Evolutionary conservation across 2,888 invertebrate genomes (phyloP), one percentile per base, ranked within the genome.

Genomic region (Homarus gammarus): DNA sequence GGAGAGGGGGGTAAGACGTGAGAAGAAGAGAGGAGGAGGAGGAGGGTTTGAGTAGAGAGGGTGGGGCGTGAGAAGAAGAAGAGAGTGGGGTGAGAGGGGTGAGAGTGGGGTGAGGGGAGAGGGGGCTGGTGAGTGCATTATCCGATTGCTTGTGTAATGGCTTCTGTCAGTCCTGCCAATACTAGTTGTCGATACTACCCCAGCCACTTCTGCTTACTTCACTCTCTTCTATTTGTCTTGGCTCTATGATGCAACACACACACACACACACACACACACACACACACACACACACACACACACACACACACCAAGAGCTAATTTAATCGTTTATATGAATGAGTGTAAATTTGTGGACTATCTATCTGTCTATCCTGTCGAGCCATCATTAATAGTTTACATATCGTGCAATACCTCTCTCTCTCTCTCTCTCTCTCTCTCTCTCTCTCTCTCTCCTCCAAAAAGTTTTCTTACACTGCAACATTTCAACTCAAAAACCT

Each of bases 341-440:
- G 56, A 56, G 56, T n/a, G 15, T 3, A 22, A 56, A 3, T 56
- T 56, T 70, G 22, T 68, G 22, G n/a, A 18, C 15, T 18, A 18
- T 56, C 12, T 18, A 22, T 61, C 1, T 61, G 61, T 61, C n/a
- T 61, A 61, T 61, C n/a, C n/a, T n/a, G n/a, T n/a, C n/a, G n/a
- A n/a, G n/a, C n/a, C n/a, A n/a, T n/a, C n/a, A n/a, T n/a, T n/a
- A n/a, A n/a, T n/a, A n/a, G n/a, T n/a, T n/a, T n/a, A n/a, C n/a
- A n/a, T n/a, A n/a, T n/a, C n/a, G n/a, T n/a, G n/a, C n/a, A n/a
- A n/a, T n/a, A n/a, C n/a, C 3, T 22, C 70, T 68, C 70, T 68
- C 70, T 68, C 70, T 68, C 70, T 68, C 70, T 68, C 70, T 68
- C 49, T 49, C 49, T 15, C 49, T 49, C 44, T 49, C 49, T 49